These are phyloP conservation scores for Etheostoma spectabile DNA, from an alignment of 2,113 vertebrate genomes.

Conservation along the genomic window DNA sequence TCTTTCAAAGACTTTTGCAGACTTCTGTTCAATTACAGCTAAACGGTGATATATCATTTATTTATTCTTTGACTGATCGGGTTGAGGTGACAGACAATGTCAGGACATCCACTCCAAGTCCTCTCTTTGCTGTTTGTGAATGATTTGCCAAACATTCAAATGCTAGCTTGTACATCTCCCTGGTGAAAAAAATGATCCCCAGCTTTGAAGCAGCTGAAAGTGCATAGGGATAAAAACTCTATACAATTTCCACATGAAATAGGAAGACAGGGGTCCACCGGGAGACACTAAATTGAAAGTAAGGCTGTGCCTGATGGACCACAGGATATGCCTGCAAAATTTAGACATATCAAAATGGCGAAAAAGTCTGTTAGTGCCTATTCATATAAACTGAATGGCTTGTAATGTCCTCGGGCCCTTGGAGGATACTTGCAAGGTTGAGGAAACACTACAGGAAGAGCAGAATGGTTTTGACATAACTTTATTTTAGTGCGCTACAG, in stretches of 20 bases:
- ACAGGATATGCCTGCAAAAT: constrained; percentile 99
- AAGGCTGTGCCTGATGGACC: constrained; percentile 95
- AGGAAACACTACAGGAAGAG: constrained; percentile 93
- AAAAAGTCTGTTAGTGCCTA: constrained; percentile 99
- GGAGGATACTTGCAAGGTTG: constrained; percentile 89
- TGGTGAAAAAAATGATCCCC: constrained; percentile 68
- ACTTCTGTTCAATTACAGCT: constrained; percentile 68
- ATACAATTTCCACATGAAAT: constrained; percentile 90
- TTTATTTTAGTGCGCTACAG: constrained; percentile 92
- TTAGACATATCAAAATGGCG: constrained; percentile 93
- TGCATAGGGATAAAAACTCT: constrained; percentile 69
- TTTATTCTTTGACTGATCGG: constrained; percentile 64
- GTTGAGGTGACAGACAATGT: constrained; percentile 17
- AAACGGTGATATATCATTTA: constrained; percentile 59
- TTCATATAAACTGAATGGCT: constrained; percentile 95
- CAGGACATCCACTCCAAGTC: constrained; percentile 17
- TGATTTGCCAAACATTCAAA: constrained; percentile 87
- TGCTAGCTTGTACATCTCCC: constrained; percentile 87
- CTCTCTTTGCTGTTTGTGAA: constrained; percentile 66
- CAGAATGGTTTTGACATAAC: constrained; percentile 99
- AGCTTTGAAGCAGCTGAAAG: constrained; percentile 79
- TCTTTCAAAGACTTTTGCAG: constrained; percentile 74
- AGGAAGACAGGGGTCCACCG: constrained; percentile 90
- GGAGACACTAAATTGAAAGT: constrained; percentile 99
- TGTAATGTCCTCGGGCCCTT: constrained; percentile 93